Conservation (phyloP, 2,888 invertebrate genomes). For the Cataglyphis cursor region DNA sequence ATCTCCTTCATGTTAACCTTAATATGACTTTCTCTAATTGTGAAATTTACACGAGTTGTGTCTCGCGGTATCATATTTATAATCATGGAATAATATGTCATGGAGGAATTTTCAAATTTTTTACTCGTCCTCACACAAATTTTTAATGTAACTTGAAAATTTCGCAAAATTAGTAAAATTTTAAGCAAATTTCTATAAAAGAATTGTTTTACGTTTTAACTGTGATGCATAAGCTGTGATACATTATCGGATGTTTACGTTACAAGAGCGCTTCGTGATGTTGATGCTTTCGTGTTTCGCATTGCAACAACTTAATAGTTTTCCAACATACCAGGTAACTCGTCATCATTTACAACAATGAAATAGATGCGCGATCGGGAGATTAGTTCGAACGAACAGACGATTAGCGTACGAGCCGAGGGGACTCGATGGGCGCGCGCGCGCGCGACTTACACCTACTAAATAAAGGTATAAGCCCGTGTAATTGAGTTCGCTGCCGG, state of each 20-base stretch:
- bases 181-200: not conserved
- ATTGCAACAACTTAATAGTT: not conserved
- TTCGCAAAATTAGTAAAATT: not conserved
- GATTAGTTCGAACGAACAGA: conserved; percentile 46
- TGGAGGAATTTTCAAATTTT: not conserved
- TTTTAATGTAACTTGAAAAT: conserved; percentile 10
- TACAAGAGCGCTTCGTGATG: not conserved
- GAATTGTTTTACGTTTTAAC: not conserved
- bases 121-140: not conserved
- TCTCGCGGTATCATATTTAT: not conserved
- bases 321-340: not conserved
- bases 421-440: not conserved
- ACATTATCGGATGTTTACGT: not conserved
- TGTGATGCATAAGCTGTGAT: no score
- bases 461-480: conserved; percentile 55
- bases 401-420: conserved; percentile 42
- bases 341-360: conserved; percentile 33
- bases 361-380: not conserved
- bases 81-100: not conserved
- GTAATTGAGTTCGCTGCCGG: conserved; percentile 51
- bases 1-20: not conserved
- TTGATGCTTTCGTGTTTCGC: not conserved
- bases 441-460: conserved; percentile 48
- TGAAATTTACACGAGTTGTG: not conserved
- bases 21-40: not conserved